Percentiles rank a stretch among this genome's conserved stretches.
phyloP scores from a whole-genome alignment of 2,888 invertebrate genomes.

The Metellina segmentata region DNA sequence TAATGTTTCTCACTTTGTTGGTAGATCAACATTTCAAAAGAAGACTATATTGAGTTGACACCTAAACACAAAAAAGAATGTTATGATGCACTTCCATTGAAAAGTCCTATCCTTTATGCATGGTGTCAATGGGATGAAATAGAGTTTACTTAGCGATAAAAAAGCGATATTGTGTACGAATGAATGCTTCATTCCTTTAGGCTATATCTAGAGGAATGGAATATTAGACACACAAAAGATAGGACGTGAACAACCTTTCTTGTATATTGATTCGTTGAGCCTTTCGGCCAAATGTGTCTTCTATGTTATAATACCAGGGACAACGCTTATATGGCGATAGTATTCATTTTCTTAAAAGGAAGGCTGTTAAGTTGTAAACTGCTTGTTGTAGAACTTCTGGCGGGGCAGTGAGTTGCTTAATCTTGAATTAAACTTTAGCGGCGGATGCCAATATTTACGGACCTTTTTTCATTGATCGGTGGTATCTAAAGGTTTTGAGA shows the following conservation, averaged over 20 bases:
- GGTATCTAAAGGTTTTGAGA: neutral
- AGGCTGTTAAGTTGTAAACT: neutral
- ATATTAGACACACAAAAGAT: constrained; percentile 3
- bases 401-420: neutral
- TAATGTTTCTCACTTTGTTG: constrained; percentile 41
- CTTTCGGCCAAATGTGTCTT: neutral
- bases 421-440: neutral
- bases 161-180: neutral
- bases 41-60: constrained; percentile 17
- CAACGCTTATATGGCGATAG: neutral
- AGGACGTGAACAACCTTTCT: neutral
- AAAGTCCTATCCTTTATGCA: constrained; percentile 45
- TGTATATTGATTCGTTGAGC: constrained; percentile 25
- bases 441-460: neutral
- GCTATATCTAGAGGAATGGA: constrained; percentile 4
- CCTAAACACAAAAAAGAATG: constrained; percentile 12
- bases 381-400: too few species aligned
- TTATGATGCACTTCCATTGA: constrained; percentile 49
- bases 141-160: constrained; percentile 30
- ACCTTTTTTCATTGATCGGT: neutral
- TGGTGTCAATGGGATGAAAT: constrained; percentile 4
- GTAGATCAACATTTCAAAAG: constrained; percentile 22
- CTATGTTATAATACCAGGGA: neutral
- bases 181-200: neutral
- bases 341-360: neutral